Evolutionary conservation across 1,140 invertebrate species (phyloP).

Genomic region (Dendrolimus punctatus): DNA sequence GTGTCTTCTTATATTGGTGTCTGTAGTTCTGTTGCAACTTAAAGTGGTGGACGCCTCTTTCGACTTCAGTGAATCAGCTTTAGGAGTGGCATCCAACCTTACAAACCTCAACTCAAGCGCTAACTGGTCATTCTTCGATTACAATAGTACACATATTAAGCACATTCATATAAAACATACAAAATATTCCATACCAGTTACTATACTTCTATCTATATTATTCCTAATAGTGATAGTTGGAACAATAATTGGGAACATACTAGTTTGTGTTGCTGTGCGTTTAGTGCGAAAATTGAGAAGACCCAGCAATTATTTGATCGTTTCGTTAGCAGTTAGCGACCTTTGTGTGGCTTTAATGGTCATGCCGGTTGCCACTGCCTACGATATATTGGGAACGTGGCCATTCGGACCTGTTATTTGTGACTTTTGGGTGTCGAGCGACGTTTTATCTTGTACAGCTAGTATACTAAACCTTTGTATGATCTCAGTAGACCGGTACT

Average conservation of each 20-base stretch:
- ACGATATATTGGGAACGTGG: conserved; percentile 87
- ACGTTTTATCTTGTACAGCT: conserved; percentile 87
- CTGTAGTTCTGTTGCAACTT: conserved; percentile 42
- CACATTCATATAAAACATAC: conserved; percentile 54
- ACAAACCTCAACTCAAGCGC: conserved; percentile 39
- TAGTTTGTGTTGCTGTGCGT: conserved; percentile 91
- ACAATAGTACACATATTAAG: conserved; percentile 36
- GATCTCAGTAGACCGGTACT: conserved; percentile 91
- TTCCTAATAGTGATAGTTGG: conserved; percentile 84
- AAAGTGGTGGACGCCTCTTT: conserved; percentile 30
- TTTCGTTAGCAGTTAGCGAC: conserved; percentile 91
- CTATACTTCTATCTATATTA: conserved; percentile 80
- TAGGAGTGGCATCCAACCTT: conserved; percentile 30
- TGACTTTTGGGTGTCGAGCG: conserved; percentile 89
- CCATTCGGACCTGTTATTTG: conserved; percentile 88
- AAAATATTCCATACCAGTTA: conserved; percentile 60
- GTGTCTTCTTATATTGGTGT: conserved; percentile 62
- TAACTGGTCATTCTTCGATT: conserved; percentile 52
- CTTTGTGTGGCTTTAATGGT: conserved; percentile 87
- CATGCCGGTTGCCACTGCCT: conserved; percentile 90
- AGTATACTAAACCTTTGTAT: conserved; percentile 94
- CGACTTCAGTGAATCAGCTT: conserved; percentile 38
- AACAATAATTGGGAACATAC: conserved; percentile 90
- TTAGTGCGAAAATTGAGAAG: conserved; percentile 88
- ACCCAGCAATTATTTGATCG: conserved; percentile 90